phyloP scores from a whole-genome alignment of 1,140 invertebrate species.

The Planococcus citri region DNA sequence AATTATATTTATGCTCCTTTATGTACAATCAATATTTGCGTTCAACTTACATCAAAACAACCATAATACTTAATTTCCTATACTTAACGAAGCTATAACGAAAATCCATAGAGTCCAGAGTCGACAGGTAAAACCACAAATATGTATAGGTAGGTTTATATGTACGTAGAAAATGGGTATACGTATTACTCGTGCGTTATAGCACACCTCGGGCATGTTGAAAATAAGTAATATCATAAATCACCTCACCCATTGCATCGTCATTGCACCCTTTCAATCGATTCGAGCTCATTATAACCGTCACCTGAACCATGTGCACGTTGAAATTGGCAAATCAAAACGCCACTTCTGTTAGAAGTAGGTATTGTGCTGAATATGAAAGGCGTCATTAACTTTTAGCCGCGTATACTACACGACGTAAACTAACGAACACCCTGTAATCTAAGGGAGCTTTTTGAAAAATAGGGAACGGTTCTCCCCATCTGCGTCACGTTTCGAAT shows the following conservation, averaged over 20 bases:
- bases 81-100: no score
- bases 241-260: background rate
- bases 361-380: background rate
- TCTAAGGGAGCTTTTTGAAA: background rate
- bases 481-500: constrained; percentile 1
- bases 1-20: no score
- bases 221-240: background rate
- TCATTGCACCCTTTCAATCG: background rate
- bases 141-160: no score
- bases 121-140: no score
- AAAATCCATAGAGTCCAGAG: no score
- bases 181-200: background rate
- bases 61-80: no score
- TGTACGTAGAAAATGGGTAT: no score
- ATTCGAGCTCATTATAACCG: background rate
- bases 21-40: no score
- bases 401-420: background rate
- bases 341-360: background rate
- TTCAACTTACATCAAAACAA: no score
- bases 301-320: background rate
- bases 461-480: constrained; percentile 1
- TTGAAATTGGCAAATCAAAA: background rate
- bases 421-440: background rate
- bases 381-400: background rate
- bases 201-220: background rate